These are phyloP conservation scores for Leucopsar rothschildi DNA, from an alignment of 2,113 vertebrate species.

Conservation along the genomic window DNA sequence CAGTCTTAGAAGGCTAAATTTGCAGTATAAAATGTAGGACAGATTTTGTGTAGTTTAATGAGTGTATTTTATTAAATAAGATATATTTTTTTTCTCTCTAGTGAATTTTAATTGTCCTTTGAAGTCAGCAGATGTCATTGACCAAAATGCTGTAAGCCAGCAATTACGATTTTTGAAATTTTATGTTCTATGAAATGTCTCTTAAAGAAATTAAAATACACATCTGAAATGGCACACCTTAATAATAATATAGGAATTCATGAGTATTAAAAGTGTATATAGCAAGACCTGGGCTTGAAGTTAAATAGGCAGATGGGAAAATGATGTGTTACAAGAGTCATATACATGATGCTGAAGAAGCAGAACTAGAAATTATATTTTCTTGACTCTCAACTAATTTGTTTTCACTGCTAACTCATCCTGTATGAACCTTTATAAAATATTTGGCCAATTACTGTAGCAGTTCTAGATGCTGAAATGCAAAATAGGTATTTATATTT, in stretches of 20 bases:
- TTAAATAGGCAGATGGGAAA: not conserved
- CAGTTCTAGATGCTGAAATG: not conserved
- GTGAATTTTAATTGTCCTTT: not conserved
- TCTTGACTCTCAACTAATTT: not conserved
- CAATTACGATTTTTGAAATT: not conserved
- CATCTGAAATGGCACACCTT: not conserved
- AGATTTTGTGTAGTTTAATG: not conserved
- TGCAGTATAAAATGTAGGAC: not conserved
- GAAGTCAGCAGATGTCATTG: not conserved
- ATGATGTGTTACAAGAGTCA: not conserved
- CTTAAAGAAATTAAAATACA: accelerated
- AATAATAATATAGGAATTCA: not conserved
- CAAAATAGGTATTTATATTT: not conserved
- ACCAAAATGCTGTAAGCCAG: not conserved
- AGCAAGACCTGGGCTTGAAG: not conserved
- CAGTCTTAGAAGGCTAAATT: not conserved
- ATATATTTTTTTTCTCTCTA: not conserved
- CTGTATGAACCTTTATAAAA: not conserved
- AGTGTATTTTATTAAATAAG: not conserved
- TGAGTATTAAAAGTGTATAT: not conserved
- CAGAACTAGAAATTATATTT: not conserved
- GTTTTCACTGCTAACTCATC: not conserved
- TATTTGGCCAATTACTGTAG: not conserved
- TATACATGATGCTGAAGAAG: not conserved
- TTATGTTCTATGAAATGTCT: not conserved